Percentiles rank a stretch among this genome's conserved stretches.
phyloP scores from a whole-genome alignment of 1,140 invertebrate genomes.

The Zaprionus vittiger region DNA sequence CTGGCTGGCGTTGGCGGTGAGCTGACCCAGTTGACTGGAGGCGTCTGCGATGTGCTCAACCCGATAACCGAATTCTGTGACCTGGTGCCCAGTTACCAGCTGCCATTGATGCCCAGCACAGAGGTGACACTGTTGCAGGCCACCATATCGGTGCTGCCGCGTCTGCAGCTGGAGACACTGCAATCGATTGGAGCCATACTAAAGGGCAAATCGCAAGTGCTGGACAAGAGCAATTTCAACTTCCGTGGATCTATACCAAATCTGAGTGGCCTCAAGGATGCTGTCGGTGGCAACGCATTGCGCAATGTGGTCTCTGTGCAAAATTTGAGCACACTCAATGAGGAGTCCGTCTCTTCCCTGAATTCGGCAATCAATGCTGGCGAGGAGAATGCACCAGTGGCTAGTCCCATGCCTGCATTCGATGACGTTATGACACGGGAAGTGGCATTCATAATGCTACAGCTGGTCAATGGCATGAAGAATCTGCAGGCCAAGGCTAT shows the following conservation, averaged over 20 bases:
- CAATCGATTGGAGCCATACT: constrained; percentile 87
- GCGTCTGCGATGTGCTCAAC: constrained; percentile 85
- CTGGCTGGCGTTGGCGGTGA: constrained; percentile 83
- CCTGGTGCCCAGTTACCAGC: constrained; percentile 88
- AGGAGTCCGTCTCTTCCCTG: constrained; percentile 57
- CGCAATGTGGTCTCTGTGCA: constrained; percentile 81
- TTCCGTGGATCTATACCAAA: constrained; percentile 82
- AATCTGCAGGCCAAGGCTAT: constrained; percentile 93
- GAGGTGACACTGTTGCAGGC: constrained; percentile 87
- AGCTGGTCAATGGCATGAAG: constrained; percentile 92
- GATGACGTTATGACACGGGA: constrained; percentile 85
- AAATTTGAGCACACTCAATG: constrained; percentile 76
- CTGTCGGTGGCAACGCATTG: constrained; percentile 44
- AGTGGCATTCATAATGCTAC: constrained; percentile 90
- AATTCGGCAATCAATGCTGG: constrained; percentile 26
- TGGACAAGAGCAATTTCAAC: constrained; percentile 82
- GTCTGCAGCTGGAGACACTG: constrained; percentile 89
- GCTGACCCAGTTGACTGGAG: constrained; percentile 84
- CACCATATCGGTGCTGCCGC: constrained; percentile 90
- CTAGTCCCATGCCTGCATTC: constrained; percentile 76
- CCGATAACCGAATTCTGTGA: constrained; percentile 92
- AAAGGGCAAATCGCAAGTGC: constrained; percentile 85
- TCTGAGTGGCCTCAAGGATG: constrained; percentile 64
- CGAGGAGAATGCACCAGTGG: constrained; percentile 47
- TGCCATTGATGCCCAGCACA: constrained; percentile 84